A percentile compares a stretch with the other conserved stretches of the same genome.
Conservation (phyloP, 2,113 vertebrate genomes). For the Chloropsis hardwickii region DNA sequence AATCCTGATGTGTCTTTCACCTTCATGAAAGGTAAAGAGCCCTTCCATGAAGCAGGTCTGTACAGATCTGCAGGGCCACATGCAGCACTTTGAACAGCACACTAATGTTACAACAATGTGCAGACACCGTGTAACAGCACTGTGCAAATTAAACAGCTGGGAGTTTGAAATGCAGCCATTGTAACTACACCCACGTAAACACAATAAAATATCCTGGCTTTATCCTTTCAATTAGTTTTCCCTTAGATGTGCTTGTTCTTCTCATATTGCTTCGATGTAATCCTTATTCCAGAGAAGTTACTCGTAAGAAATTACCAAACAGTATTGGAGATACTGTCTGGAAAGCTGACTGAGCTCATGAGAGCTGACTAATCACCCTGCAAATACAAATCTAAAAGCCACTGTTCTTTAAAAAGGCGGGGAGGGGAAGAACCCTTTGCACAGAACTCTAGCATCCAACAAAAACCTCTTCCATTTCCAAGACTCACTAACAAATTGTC, state of each 20-base stretch:
- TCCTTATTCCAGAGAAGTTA: not conserved
- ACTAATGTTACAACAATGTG: not conserved
- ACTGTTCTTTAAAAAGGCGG: not conserved
- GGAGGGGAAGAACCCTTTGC: not conserved
- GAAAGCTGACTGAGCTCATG: not conserved
- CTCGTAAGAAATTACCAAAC: not conserved
- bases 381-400: not conserved
- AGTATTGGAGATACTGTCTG: not conserved
- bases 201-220: not conserved
- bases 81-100: not conserved
- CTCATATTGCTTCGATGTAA: not conserved
- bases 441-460: not conserved
- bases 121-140: not conserved
- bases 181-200: not conserved
- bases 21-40: not conserved
- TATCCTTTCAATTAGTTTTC: not conserved
- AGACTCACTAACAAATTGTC: not conserved
- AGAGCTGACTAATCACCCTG: not conserved
- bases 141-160: not conserved
- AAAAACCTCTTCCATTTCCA: not conserved
- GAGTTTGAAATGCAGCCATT: not conserved
- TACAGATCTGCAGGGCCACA: not conserved
- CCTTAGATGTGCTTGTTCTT: not conserved
- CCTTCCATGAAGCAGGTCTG: not conserved
- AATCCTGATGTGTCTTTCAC: not conserved